Evolutionary conservation across 2,888 invertebrate species (phyloP), one percentile per base, ranked within the genome.

Genomic region (Hypomecis atomaria): DNA sequence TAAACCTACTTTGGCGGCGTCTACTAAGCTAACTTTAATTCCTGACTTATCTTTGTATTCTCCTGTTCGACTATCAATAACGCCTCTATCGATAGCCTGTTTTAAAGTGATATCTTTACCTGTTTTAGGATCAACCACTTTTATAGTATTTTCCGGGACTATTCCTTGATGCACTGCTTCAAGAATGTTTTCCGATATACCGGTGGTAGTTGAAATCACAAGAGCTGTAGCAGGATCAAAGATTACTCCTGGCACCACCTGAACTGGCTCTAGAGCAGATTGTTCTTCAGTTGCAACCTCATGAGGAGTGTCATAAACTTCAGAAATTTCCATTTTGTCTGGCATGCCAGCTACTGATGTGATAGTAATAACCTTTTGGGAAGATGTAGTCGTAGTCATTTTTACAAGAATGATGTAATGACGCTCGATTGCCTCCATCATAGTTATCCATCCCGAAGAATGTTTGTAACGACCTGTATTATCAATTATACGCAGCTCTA

Each of bases 401-500:
- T 90, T 84, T 75, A 95, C 94, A 53, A 96, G 91, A 57, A 95
- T 87, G 9, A 98, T 94, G 54, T 94, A 93, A 45, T 94, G 93
- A 63, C 93, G 93, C 47, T 93, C 93, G 62, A 98, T 96, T 0
- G 97, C 97, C 73, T 96, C 95, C 77, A 94, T 94, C 95, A 98
- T 95, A 0, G 95, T 94, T 40, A 97, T 89, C 65, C 90, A 89
- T 68, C 93, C 93, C 34, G 88, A 90, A 8, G 76, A 70, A 71
- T 83, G 76, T 67, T 94, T 93, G 62, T 98, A 98, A 79, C 95
- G 95, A 0, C 98, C 98, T 6, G 95, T 96, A 23, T 94, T 92
- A 81, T 98, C 96, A 59, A 99, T 85, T 59, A 98, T 94, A 70
- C 95, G 95, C 76, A 96, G 96, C 72, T 97, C 96, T 69, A 99